Percentiles rank a stretch among this genome's conserved stretches.
Evolutionary conservation across 2,888 invertebrate genomes (phyloP).

Genomic region (Dascillus cervinus): DNA sequence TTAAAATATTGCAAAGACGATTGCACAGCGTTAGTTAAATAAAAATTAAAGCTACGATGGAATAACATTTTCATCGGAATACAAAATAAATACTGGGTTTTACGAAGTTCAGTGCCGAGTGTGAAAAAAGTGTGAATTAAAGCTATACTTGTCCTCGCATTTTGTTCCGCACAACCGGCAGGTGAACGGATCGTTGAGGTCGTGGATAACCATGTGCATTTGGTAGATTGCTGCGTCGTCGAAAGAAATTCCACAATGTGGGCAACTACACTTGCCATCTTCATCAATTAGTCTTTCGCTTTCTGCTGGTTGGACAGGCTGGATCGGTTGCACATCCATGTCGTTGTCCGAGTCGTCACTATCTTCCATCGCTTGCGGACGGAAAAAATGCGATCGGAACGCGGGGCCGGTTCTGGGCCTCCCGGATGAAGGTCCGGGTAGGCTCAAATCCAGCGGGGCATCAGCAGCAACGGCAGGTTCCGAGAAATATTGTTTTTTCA

Average conservation of each 20-base stretch:
- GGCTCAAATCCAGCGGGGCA: slow-evolving; percentile 53
- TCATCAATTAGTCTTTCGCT: slow-evolving; percentile 32
- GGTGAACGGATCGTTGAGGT: slow-evolving; percentile 83
- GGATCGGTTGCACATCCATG: slow-evolving; percentile 36
- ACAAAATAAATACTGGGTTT: too few relatives aligned
- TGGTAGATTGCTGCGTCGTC: slow-evolving; percentile 84
- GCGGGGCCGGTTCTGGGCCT: slow-evolving; percentile 85
- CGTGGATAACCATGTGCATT: slow-evolving; percentile 97
- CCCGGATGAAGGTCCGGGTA: slow-evolving; percentile 44
- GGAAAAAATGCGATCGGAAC: slow-evolving; percentile 72
- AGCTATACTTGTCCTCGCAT: slow-evolving; percentile 70
- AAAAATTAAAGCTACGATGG: too few relatives aligned
- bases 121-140: slow-evolving; percentile 87
- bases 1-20: too few relatives aligned
- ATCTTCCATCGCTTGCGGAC: slow-evolving; percentile 22
- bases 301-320: slow-evolving; percentile 13
- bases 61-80: too few relatives aligned
- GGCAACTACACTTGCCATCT: slow-evolving; percentile 54
- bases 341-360: slow-evolving; percentile 44
- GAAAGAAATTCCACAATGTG: slow-evolving; percentile 84
- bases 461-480: slow-evolving; percentile 33
- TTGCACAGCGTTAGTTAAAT: too few relatives aligned
- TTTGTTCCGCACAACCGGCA: slow-evolving; percentile 93
- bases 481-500: slow-evolving; percentile 7
- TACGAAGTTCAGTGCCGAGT: slow-evolving; percentile 67